phyloP scores from a whole-genome alignment of 2,113 vertebrate genomes.

The Mesocricetus auratus region DNA sequence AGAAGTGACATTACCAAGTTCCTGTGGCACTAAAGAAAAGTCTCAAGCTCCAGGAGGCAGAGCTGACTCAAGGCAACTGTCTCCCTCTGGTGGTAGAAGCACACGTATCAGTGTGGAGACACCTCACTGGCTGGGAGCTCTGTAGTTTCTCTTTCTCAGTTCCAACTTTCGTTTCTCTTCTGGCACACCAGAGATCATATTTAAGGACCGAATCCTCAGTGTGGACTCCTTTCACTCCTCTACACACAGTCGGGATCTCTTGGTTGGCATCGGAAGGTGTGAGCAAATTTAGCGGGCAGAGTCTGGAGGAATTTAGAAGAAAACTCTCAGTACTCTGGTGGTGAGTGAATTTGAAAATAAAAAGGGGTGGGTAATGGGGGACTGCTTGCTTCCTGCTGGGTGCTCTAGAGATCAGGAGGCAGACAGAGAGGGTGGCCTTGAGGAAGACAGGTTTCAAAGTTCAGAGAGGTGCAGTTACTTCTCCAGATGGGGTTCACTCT shows the following conservation, averaged over 20 bases:
- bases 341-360: background rate
- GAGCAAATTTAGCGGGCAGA: too few species aligned
- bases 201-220: background rate
- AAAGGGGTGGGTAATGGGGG: fast-evolving
- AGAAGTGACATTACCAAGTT: background rate
- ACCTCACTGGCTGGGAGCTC: background rate
- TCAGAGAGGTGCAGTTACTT: background rate
- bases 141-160: background rate
- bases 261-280: background rate
- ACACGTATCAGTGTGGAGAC: fast-evolving
- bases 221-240: too few species aligned
- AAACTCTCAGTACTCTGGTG: background rate
- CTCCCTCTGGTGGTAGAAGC: background rate
- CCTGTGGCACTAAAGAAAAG: background rate
- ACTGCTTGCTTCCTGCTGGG: background rate
- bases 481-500: background rate
- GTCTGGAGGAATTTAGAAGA: background rate
- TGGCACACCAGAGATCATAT: background rate
- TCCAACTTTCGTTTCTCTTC: background rate
- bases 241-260: background rate
- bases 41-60: too few species aligned
- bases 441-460: background rate
- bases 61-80: background rate
- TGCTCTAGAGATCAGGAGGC: background rate
- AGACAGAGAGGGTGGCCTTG: background rate